Conservation (phyloP, 2,888 invertebrate genomes). For the Epinotia brunnichana region DNA sequence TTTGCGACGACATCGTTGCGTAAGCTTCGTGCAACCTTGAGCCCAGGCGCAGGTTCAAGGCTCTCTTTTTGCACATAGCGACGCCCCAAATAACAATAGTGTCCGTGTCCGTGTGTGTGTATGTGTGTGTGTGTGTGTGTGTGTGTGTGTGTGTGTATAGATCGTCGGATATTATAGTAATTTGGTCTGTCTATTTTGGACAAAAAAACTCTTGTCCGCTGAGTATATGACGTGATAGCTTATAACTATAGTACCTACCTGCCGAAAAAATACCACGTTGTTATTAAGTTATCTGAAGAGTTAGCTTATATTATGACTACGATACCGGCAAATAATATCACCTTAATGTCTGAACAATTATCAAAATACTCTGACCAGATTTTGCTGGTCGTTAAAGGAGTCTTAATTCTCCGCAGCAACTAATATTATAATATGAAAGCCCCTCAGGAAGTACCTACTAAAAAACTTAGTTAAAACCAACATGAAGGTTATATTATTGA, state of each 20-base stretch:
- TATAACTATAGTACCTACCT: background rate
- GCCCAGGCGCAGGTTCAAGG: slow-evolving; percentile 81
- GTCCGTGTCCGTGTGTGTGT: slow-evolving; percentile 57
- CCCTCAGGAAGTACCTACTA: too few relatives aligned
- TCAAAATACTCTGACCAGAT: too few relatives aligned
- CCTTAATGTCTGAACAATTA: too few relatives aligned
- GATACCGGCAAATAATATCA: too few relatives aligned
- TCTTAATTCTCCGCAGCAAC: too few relatives aligned
- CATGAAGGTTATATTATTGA: too few relatives aligned
- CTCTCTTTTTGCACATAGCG: slow-evolving; percentile 74
- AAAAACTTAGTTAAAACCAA: too few relatives aligned
- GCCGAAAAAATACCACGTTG: too few relatives aligned
- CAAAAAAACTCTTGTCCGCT: slow-evolving; percentile 2
- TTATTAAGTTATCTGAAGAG: too few relatives aligned
- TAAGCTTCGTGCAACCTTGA: slow-evolving; percentile 75
- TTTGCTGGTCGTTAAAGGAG: too few relatives aligned
- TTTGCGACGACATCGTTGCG: slow-evolving; percentile 61
- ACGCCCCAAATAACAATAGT: slow-evolving; percentile 65
- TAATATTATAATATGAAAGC: too few relatives aligned
- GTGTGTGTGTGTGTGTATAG: slow-evolving; percentile 48
- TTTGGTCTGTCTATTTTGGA: slow-evolving; percentile 32
- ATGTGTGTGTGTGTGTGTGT: slow-evolving; percentile 54
- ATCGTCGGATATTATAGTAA: slow-evolving; percentile 48
- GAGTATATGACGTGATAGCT: background rate
- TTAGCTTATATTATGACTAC: too few relatives aligned